Base-by-base conservation (phyloP, 2,888 invertebrate species). In the Camponotus fellah region DNA sequence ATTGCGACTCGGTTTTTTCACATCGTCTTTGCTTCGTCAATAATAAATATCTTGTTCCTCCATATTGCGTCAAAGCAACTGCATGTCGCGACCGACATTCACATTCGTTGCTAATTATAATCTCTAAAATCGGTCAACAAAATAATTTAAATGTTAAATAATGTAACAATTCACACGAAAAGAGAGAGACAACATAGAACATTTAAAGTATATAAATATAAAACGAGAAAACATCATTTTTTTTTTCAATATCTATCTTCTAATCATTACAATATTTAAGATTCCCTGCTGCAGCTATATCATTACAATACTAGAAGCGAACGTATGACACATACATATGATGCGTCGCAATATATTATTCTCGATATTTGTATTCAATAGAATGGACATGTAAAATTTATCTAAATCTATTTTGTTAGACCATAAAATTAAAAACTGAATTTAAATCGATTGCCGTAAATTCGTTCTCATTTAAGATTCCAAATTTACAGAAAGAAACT, bases 121-220 rank as follows among this genome's bases (percentile, higher is more conserved):
- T 26, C 21, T 34, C 37, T 17, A 60, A 26, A 26, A 26, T 60
- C 53, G 74, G 34, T 79, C 58, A 46, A 79, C 62, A 79, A 79
- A 79, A 79, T 71, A 79, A 79, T 72, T 79, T 79, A 79, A 79
- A 74, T 80, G 46, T 74, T 80, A 72, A 80, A 80, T 80, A 72
- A 80, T 72, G 72, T 72, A 80, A 80, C 79, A 80, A 74, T 80
- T 26, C 60, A 72, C 8, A 53, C n/a, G n/a, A 17, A 60, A n/a
- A 49, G n/a, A 53, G 49, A 53, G 46, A 60, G 34, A 49, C n/a
- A 56, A 68, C 46, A 60, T 49, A 72, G 72, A 79, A 79, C 79
- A 72, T 79, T 79, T 72, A 71, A 79, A 72, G 5, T 77, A 71
- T 79, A 60, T 71, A 26, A 26, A 26, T 26, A 72, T 32, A 49